Conservation (phyloP, 2,113 vertebrate species). For the Bubo scandiacus region DNA sequence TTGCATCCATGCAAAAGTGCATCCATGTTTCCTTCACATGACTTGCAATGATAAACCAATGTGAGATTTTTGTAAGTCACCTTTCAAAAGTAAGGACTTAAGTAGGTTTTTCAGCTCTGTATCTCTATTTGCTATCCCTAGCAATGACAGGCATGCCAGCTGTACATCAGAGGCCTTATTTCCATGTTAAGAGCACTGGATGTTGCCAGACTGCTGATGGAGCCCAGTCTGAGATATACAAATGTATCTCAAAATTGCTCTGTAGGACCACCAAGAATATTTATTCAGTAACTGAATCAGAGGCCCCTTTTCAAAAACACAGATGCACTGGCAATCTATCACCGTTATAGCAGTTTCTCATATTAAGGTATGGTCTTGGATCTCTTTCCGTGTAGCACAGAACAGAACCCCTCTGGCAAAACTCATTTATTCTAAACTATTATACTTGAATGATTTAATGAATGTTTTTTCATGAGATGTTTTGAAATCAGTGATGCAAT, state of each 20-base stretch:
- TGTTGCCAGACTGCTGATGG: background rate
- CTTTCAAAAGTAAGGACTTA: background rate
- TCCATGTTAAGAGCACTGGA: background rate
- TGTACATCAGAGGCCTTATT: background rate
- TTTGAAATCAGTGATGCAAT: background rate
- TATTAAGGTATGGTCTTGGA: background rate
- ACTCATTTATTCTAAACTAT: background rate
- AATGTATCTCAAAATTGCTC: background rate
- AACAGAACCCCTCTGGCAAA: background rate
- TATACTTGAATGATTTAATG: background rate
- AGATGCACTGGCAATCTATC: background rate
- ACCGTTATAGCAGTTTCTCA: background rate
- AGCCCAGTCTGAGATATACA: background rate
- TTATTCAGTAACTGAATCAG: background rate
- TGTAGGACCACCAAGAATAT: background rate
- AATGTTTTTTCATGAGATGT: background rate
- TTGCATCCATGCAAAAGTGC: background rate
- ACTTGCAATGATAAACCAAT: too few relatives aligned
- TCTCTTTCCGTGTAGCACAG: background rate
- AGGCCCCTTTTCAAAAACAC: background rate
- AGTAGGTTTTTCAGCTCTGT: background rate
- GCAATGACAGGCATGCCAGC: accelerated
- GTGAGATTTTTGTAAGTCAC: too few relatives aligned
- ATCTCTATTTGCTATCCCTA: background rate
- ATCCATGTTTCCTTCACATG: background rate